Conservation (phyloP, 2,888 invertebrate genomes). For the Bellardia pandia region DNA sequence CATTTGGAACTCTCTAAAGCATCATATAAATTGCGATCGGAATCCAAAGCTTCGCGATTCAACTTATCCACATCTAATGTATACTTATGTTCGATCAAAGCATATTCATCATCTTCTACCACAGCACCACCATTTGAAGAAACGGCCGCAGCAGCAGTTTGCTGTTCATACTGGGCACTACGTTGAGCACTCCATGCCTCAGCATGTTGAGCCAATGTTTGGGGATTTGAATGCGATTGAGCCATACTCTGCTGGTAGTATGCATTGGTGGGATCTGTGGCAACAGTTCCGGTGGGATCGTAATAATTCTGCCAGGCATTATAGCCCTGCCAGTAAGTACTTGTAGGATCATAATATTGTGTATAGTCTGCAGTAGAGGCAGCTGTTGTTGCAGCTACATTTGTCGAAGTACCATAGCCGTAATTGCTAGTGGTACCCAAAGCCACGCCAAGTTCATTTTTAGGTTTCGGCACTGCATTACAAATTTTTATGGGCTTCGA, state of each 20-base stretch:
- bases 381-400: constrained; percentile 74
- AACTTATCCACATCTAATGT: constrained; percentile 90
- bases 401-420: constrained; percentile 79
- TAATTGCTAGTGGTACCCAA: constrained; percentile 81
- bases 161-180: constrained; percentile 83
- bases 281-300: constrained; percentile 82
- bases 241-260: constrained; percentile 84
- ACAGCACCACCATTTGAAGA: constrained; percentile 81
- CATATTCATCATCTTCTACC: constrained; percentile 87
- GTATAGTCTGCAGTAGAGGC: constrained; percentile 86
- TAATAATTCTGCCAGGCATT: constrained; percentile 92
- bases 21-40: constrained; percentile 92
- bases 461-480: constrained; percentile 95
- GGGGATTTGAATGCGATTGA: constrained; percentile 81
- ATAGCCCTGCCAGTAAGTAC: constrained; percentile 95
- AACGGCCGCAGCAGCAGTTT: constrained; percentile 78
- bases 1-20: constrained; percentile 92
- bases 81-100: constrained; percentile 92
- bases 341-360: constrained; percentile 91
- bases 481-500: constrained; percentile 95
- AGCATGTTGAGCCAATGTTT: constrained; percentile 83
- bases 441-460: constrained; percentile 84
- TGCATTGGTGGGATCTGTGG: constrained; percentile 78
- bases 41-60: constrained; percentile 90
- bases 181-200: constrained; percentile 85